Evolutionary conservation across 2,113 vertebrate genomes (phyloP).

Genomic region (Cebidichthys violaceus): DNA sequence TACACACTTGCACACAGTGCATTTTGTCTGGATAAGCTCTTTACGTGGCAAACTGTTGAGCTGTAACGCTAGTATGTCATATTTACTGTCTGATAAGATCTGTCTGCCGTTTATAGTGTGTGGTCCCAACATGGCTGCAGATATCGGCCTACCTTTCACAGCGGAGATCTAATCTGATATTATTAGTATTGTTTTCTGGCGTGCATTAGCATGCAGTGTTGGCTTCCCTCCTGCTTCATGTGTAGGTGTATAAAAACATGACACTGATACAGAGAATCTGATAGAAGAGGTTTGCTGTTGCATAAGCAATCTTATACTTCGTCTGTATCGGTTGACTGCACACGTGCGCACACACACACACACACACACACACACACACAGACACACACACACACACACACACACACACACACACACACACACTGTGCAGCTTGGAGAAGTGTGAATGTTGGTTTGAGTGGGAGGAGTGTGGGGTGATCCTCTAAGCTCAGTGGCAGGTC

Average conservation of each 20-base stretch:
- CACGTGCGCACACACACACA: slow-evolving; percentile 5
- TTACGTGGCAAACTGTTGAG: slow-evolving; percentile 19
- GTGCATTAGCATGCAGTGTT: slow-evolving; percentile 57
- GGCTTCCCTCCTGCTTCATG: slow-evolving; percentile 24
- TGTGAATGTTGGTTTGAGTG: slow-evolving; percentile 53
- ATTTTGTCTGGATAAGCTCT: slow-evolving; percentile 8
- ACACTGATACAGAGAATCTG: slow-evolving; percentile 57
- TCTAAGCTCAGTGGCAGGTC: slow-evolving; percentile 69
- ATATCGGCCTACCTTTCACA: slow-evolving; percentile 54
- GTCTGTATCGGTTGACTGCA: slow-evolving; percentile 33
- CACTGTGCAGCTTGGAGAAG: slow-evolving; percentile 38
- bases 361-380: not conserved
- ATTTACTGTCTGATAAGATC: slow-evolving; percentile 56
- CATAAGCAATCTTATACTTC: slow-evolving; percentile 58
- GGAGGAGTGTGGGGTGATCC: slow-evolving; percentile 72
- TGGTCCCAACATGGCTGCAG: slow-evolving; percentile 51
- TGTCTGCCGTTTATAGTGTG: slow-evolving; percentile 38
- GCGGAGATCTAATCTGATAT: slow-evolving; percentile 65
- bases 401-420: slow-evolving; percentile 4
- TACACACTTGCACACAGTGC: not conserved
- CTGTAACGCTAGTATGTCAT: slow-evolving; percentile 20
- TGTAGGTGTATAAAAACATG: slow-evolving; percentile 62
- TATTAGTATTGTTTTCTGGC: slow-evolving; percentile 69
- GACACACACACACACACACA: slow-evolving; percentile 10
- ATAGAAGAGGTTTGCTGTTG: slow-evolving; percentile 61